phyloP scores from a whole-genome alignment of 2,888 invertebrate genomes.

The Antitype chi region DNA sequence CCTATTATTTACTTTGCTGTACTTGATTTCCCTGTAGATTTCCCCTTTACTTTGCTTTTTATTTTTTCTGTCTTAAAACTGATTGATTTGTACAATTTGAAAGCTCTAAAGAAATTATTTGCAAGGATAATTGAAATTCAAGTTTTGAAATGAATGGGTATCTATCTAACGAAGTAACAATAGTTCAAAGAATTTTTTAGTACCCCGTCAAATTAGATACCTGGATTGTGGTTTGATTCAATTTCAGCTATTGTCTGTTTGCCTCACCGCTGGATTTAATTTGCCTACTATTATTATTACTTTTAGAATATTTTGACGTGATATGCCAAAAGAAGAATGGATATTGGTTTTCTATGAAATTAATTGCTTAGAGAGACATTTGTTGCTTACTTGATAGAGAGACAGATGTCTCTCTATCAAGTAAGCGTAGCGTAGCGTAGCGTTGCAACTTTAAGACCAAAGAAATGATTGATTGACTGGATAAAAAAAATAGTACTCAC shows the following conservation, averaged over 20 bases:
- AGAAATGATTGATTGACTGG: neutral
- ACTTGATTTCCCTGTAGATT: conserved; percentile 46
- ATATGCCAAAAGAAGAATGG: neutral
- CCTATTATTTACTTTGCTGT: conserved; percentile 19
- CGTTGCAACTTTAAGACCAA: too few relatives aligned
- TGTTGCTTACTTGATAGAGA: too few relatives aligned
- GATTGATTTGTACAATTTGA: conserved; percentile 33
- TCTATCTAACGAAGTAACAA: conserved; percentile 17
- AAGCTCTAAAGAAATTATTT: conserved; percentile 28
- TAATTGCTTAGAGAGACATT: neutral
- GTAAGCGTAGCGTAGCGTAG: too few relatives aligned
- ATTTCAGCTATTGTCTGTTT: conserved; percentile 43
- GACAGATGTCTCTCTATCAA: too few relatives aligned
- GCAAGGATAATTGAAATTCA: conserved; percentile 41
- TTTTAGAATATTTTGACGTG: conserved; percentile 14
- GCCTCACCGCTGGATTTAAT: conserved; percentile 23
- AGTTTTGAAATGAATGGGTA: conserved; percentile 28
- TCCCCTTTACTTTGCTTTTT: neutral
- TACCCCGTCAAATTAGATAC: conserved; percentile 30
- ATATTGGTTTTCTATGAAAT: conserved; percentile 1
- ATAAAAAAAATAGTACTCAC: too few relatives aligned
- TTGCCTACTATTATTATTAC: conserved; percentile 8
- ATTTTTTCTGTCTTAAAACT: neutral
- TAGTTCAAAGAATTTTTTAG: conserved; percentile 31
- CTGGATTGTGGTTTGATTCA: conserved; percentile 34